These are phyloP conservation scores for Octonoba sinensis DNA, from an alignment of 2,888 invertebrate genomes.

Conservation along the genomic window DNA sequence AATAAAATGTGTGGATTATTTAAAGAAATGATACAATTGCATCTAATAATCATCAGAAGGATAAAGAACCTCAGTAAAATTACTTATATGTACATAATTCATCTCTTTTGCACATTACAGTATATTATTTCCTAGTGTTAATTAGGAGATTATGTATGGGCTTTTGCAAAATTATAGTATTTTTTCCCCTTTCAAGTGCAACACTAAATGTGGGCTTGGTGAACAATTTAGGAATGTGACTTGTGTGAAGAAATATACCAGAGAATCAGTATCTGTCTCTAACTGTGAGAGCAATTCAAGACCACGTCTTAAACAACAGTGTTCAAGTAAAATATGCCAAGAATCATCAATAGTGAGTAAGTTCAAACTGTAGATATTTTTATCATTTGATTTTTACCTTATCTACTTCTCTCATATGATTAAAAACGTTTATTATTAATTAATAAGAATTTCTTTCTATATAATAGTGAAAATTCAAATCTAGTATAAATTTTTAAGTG, in stretches of 20 bases:
- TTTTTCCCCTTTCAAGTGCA: slow-evolving; percentile 24
- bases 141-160: too few relatives aligned
- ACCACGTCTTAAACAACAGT: slow-evolving; percentile 12
- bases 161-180: not conserved
- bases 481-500: not conserved
- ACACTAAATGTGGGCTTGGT: slow-evolving; percentile 17
- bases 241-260: slow-evolving; percentile 25
- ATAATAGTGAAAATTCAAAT: not conserved
- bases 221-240: slow-evolving; percentile 36
- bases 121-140: too few relatives aligned
- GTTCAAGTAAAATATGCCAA: slow-evolving; percentile 3
- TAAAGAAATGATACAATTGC: too few relatives aligned
- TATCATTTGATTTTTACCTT: not conserved
- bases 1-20: too few relatives aligned
- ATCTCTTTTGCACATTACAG: too few relatives aligned
- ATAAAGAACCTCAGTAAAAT: too few relatives aligned
- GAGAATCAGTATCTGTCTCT: not conserved
- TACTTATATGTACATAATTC: too few relatives aligned
- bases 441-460: too few relatives aligned
- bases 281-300: slow-evolving; percentile 3
- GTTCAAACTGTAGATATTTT: not conserved
- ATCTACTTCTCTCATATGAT: too few relatives aligned
- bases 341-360: not conserved
- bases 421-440: too few relatives aligned
- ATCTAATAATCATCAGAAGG: too few relatives aligned